Conservation (phyloP, 2,888 invertebrate species). For the Amiota mariae region DNA sequence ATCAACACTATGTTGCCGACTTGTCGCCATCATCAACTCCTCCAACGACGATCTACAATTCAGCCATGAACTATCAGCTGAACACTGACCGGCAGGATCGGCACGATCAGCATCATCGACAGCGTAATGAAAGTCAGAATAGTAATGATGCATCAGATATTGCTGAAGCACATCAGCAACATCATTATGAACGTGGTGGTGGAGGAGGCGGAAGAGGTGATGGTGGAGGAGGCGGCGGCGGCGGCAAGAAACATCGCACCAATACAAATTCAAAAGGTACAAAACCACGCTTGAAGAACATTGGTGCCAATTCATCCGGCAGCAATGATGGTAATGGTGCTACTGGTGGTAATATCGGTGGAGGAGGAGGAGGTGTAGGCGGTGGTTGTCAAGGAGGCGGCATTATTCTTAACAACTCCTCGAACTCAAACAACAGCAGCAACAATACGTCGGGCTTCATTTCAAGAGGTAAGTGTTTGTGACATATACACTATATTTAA, state of each 20-base stretch:
- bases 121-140: conserved; percentile 59
- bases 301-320: conserved; percentile 67
- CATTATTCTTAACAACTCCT: background rate
- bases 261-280: conserved; percentile 72
- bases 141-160: conserved; percentile 64
- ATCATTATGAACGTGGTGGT: conserved; percentile 64
- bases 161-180: conserved; percentile 58
- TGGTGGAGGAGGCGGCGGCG: conserved; percentile 52
- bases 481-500: conserved; percentile 28
- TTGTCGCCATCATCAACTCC: conserved; percentile 24
- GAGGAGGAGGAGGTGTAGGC: background rate
- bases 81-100: conserved; percentile 51
- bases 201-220: conserved; percentile 48
- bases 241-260: conserved; percentile 71
- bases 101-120: conserved; percentile 46
- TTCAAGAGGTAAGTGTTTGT: conserved; percentile 75
- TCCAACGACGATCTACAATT: conserved; percentile 63
- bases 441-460: conserved; percentile 76
- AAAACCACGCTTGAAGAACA: conserved; percentile 73
- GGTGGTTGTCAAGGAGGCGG: background rate
- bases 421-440: conserved; percentile 58
- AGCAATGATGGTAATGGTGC: conserved; percentile 73
- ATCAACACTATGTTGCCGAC: conserved; percentile 45
- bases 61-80: conserved; percentile 67
- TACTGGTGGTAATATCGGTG: conserved; percentile 15